phyloP scores from a whole-genome alignment of 2,797 vertebrate genomes.

The Sandelia bainsii region DNA sequence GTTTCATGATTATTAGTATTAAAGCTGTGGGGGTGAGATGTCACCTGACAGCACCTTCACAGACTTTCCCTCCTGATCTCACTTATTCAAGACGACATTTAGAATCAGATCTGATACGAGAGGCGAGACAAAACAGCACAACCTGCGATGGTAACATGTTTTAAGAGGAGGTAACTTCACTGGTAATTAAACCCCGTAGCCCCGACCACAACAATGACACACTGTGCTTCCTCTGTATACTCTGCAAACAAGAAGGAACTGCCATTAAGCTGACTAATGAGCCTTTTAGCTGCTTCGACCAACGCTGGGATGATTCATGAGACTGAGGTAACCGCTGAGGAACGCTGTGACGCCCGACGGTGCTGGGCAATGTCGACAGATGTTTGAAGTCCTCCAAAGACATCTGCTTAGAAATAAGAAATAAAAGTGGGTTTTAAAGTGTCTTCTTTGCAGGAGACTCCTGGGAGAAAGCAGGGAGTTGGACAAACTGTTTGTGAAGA shows the following conservation, averaged over 20 bases:
- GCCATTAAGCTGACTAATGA: slow-evolving; percentile 10
- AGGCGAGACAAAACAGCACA: not conserved
- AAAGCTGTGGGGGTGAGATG: not conserved
- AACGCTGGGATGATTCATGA: slow-evolving; percentile 9
- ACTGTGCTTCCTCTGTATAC: not conserved
- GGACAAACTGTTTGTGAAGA: no score
- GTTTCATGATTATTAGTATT: not conserved
- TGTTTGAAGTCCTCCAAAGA: not conserved
- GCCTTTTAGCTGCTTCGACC: not conserved
- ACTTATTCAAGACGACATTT: not conserved
- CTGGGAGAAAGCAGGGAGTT: no score
- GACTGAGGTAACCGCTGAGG: not conserved
- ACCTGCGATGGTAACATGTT: not conserved
- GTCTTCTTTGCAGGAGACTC: not conserved
- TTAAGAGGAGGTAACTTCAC: not conserved
- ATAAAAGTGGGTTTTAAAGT: not conserved
- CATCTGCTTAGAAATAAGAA: slow-evolving; percentile 6
- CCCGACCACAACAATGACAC: not conserved
- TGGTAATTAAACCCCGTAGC: not conserved
- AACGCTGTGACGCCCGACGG: not conserved
- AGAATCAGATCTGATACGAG: no score
- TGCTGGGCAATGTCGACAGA: slow-evolving; percentile 11
- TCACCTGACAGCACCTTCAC: not conserved
- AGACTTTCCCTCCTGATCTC: not conserved
- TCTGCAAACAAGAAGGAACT: not conserved